Percentiles rank a stretch among this genome's conserved stretches.
phyloP scores from a whole-genome alignment of 2,113 vertebrate species.

The Vombatus ursinus region DNA sequence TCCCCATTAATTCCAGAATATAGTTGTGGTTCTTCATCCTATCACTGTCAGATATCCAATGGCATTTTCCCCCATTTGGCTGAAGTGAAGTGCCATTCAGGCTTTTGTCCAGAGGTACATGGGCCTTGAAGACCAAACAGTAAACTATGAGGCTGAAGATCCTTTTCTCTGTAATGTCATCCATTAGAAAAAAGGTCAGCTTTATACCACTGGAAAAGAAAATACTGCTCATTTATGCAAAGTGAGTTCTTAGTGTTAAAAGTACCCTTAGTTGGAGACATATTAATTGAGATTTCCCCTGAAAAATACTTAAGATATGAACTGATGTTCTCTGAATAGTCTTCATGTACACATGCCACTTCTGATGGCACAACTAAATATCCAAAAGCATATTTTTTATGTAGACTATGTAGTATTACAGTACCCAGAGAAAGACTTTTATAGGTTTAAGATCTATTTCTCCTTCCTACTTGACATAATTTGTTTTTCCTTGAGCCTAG shows the following conservation, averaged over 20 bases:
- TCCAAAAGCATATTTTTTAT: slow-evolving; percentile 25
- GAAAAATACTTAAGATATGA: slow-evolving; percentile 31
- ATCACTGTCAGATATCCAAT: not conserved
- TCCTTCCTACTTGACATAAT: not conserved
- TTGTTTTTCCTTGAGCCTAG: slow-evolving; percentile 42
- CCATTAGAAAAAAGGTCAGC: slow-evolving; percentile 67
- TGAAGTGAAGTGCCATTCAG: slow-evolving; percentile 52
- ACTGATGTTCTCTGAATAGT: not conserved
- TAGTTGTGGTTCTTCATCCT: slow-evolving; percentile 25
- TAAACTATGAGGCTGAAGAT: slow-evolving; percentile 51
- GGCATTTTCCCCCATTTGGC: slow-evolving; percentile 25
- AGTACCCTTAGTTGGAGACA: slow-evolving; percentile 37
- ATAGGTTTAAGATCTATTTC: not conserved
- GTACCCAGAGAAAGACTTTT: not conserved
- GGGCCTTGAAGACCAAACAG: slow-evolving; percentile 55
- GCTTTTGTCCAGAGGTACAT: slow-evolving; percentile 69
- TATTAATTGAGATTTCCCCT: slow-evolving; percentile 28
- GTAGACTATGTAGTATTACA: not conserved
- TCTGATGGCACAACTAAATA: not conserved
- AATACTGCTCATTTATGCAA: slow-evolving; percentile 30
- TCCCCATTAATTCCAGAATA: slow-evolving; percentile 61
- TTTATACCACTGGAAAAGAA: slow-evolving; percentile 52
- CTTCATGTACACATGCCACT: not conserved
- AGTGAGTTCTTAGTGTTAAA: slow-evolving; percentile 33
- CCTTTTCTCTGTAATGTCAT: slow-evolving; percentile 71